phyloP scores from a whole-genome alignment of 2,797 vertebrate species.

The Falco berigora region DNA sequence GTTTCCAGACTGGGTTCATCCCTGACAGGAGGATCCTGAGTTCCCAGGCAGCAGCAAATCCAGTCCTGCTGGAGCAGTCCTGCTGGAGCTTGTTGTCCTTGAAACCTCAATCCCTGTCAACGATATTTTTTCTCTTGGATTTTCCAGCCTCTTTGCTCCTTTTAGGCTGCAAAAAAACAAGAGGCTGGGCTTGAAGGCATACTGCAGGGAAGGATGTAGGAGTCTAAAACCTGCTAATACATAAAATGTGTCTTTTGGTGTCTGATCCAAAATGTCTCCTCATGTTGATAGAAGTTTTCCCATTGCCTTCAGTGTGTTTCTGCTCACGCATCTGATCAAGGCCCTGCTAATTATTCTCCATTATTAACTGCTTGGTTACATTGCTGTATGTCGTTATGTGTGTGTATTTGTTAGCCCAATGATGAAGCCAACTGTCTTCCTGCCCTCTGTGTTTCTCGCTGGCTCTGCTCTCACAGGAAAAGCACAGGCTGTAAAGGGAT shows the following conservation, averaged over 20 bases:
- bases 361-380: background rate
- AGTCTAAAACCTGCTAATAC: background rate
- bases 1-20: background rate
- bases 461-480: background rate
- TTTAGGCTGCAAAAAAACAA: background rate
- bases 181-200: background rate
- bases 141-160: background rate
- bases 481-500: background rate
- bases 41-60: background rate
- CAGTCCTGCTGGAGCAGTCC: background rate
- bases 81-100: background rate
- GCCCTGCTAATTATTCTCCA: background rate
- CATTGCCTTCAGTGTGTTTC: background rate
- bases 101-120: background rate
- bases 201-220: background rate
- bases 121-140: background rate
- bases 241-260: background rate
- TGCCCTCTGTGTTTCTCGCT: background rate
- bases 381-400: background rate
- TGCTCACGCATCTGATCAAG: accelerated
- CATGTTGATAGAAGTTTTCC: background rate
- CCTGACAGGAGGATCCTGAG: background rate
- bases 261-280: background rate
- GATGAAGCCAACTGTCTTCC: background rate
- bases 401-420: background rate